Percentiles rank a stretch among this genome's conserved stretches.
Conservation (phyloP, 2,797 vertebrate genomes). For the Gymnothorax javanicus region DNA sequence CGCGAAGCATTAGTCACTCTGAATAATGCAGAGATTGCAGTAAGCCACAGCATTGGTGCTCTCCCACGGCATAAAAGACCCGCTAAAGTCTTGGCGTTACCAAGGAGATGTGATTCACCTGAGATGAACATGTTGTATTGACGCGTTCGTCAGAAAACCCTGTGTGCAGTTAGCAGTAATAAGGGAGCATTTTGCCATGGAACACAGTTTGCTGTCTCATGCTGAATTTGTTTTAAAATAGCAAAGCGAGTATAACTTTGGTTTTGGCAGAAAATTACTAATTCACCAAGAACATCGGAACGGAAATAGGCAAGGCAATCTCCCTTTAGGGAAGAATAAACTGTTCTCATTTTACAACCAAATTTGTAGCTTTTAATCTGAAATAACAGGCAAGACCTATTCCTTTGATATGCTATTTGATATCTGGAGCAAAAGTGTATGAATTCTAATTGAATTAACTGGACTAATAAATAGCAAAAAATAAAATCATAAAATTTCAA, state of each 20-base stretch:
- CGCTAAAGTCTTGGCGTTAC: conserved; percentile 24
- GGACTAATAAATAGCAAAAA: too few species aligned
- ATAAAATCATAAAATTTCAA: too few species aligned
- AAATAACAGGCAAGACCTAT: background rate
- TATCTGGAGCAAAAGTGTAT: too few species aligned
- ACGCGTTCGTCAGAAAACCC: conserved; percentile 1
- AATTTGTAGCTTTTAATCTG: background rate
- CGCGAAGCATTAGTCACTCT: conserved; percentile 25
- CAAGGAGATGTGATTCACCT: conserved; percentile 35
- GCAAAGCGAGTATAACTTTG: background rate
- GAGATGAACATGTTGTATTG: conserved; percentile 18
- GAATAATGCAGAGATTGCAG: conserved; percentile 33
- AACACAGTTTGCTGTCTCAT: background rate
- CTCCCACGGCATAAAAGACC: conserved; percentile 21
- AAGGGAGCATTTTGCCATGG: background rate
- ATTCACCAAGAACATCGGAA: background rate
- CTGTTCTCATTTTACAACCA: background rate
- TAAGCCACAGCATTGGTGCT: background rate
- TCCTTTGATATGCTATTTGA: too few species aligned
- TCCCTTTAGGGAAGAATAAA: background rate
- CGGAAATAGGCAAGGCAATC: background rate
- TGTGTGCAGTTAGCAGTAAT: conserved; percentile 1
- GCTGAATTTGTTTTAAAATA: background rate
- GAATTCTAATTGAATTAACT: too few species aligned
- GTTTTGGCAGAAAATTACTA: background rate